A percentile compares a stretch with the other conserved stretches of the same genome.
Conservation (phyloP, 2,113 vertebrate genomes). For the Nanorana parkeri region DNA sequence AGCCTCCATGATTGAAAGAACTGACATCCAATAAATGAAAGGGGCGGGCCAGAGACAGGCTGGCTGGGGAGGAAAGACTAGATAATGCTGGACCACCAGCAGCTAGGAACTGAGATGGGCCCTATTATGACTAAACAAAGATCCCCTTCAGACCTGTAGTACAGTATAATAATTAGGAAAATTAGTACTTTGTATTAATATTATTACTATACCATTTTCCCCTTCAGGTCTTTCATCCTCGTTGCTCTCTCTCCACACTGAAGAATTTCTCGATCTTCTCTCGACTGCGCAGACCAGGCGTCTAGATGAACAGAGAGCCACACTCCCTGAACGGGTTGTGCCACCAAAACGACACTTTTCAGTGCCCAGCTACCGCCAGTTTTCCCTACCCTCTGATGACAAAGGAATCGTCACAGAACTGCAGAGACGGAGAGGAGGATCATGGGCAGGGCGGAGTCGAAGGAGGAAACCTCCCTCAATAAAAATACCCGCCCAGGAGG, state of each 20-base stretch:
- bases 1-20: too few species aligned
- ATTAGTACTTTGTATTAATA: too few species aligned
- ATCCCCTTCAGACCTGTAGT: too few species aligned
- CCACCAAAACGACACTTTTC: slow-evolving; percentile 33
- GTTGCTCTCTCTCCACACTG: slow-evolving; percentile 84
- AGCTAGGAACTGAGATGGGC: too few species aligned
- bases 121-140: too few species aligned
- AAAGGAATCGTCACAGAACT: slow-evolving; percentile 25
- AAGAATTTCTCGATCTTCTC: slow-evolving; percentile 86
- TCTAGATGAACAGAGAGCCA: slow-evolving; percentile 84
- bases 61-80: too few species aligned
- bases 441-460: slow-evolving; percentile 57
- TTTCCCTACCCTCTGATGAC: slow-evolving; percentile 37
- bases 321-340: slow-evolving; percentile 59
- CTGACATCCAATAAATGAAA: too few species aligned
- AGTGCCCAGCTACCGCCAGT: slow-evolving; percentile 17
- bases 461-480: slow-evolving; percentile 51
- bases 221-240: slow-evolving; percentile 80
- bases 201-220: slow-evolving; percentile 19
- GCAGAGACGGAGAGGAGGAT: slow-evolving; percentile 19
- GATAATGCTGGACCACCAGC: too few species aligned
- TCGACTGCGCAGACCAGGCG: slow-evolving; percentile 81
- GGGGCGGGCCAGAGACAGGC: too few species aligned
- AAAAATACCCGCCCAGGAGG: slow-evolving; percentile 70
- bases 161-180: too few species aligned